Conservation (phyloP, 2,888 invertebrate genomes). For the Unio delphinus region DNA sequence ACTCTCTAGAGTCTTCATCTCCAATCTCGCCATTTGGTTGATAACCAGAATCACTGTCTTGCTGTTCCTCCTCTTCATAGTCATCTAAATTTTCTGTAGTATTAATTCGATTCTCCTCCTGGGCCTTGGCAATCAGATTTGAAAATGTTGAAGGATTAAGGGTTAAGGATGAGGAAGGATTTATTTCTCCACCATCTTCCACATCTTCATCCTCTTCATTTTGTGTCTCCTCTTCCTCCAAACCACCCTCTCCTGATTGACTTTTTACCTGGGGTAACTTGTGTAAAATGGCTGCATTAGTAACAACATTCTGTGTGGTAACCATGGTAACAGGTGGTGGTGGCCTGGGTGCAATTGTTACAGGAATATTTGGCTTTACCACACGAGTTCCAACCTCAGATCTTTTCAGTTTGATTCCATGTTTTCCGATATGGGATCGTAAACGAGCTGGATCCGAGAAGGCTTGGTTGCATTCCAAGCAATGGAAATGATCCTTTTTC, state of each 20-base stretch:
- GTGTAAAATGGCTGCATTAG: no score
- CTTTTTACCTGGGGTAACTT: conserved; percentile 15
- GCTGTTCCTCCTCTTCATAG: conserved; percentile 21
- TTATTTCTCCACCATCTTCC: conserved; percentile 6
- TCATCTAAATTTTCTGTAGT: conserved; percentile 8
- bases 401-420: conserved; percentile 70
- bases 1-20: conserved; percentile 18
- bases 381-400: conserved; percentile 14
- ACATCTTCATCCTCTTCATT: conserved; percentile 30
- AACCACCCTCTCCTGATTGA: conserved; percentile 15
- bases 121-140: conserved; percentile 52
- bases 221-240: conserved; percentile 13
- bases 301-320: no score
- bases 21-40: conserved; percentile 5
- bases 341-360: conserved; percentile 24
- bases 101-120: conserved; percentile 33
- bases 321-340: not conserved
- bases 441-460: conserved; percentile 82
- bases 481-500: conserved; percentile 84
- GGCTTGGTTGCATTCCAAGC: conserved; percentile 85
- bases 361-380: conserved; percentile 11
- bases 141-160: conserved; percentile 56
- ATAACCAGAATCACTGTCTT: conserved; percentile 13
- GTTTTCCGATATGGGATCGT: conserved; percentile 81
- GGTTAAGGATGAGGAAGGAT: conserved; percentile 51